Base-by-base conservation (phyloP, 2,113 vertebrate species). In the Sylvilagus bachmani region DNA sequence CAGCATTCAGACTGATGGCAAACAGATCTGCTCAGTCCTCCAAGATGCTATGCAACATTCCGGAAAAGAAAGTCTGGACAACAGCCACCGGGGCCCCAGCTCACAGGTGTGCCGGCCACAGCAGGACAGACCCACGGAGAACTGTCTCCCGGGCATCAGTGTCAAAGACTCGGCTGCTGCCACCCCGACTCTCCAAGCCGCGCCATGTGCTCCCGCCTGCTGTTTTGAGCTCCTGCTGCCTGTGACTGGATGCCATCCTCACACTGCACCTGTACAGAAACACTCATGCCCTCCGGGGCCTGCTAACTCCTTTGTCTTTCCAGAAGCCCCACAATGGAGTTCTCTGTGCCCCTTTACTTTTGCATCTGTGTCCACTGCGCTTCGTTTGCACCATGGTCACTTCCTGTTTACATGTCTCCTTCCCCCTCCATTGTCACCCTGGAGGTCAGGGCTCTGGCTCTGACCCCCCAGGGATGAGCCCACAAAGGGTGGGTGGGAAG, bases 21-120 rank as follows among this genome's bases (percentile, higher is more conserved):
- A 88, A 88, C 21, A 70, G 58, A 66, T 88, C 55, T 73, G 31
- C 29, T 71, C 11, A 24, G 9, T 73, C 31, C 62, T 64, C 13
- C 27, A 78, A 71, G 70, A 62, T 38, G 38, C 62, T 78, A 80
- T 8, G 16, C 44, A 67, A 92, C 51, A 33, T 66, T 25, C 31
- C 87, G 74, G 38, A 64, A 91, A 91, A 78, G 33, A 53, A 38
- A 49, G 53, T 80, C 82, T 62, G 33, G 73, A 58, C 27, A 27
- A 82, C 79, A 80, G 69, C 29, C 38, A 8, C 21, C 44, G 7
- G 53, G 10, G 38, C 21, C 53, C 55, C 82, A 70, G 81, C 36
- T 74, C 90, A 84, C 31, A 64, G 83, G 38, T 13, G 1, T 4
- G 33, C 55, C 24, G 53, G 38, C 44, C 36, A 33, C 22, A 49